These are phyloP conservation scores for Geotrypetes seraphini DNA, from an alignment of 2,797 vertebrate species.

Conservation along the genomic window DNA sequence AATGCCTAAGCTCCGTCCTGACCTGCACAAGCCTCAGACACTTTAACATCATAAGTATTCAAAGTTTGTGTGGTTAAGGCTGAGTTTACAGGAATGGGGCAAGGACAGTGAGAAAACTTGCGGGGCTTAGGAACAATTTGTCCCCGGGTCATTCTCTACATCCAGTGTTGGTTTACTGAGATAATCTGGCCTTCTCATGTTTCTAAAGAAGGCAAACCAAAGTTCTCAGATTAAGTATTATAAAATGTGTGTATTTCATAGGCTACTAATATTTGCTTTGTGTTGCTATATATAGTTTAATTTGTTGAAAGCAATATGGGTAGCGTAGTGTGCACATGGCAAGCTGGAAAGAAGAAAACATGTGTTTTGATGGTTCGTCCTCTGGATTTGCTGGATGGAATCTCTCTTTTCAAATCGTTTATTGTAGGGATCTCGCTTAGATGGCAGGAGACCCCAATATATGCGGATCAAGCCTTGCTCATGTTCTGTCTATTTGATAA, in stretches of 20 bases:
- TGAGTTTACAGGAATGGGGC: no score
- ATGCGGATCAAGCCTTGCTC: not conserved
- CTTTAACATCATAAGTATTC: no score
- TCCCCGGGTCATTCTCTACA: no score
- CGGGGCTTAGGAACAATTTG: no score
- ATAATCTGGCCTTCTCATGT: constrained; percentile 2
- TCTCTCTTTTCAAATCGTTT: no score
- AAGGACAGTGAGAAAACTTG: no score
- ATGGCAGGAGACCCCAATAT: not conserved
- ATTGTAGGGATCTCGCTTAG: no score
- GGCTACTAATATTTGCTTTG: constrained; percentile 46
- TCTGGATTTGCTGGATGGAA: not conserved
- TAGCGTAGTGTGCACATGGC: no score
- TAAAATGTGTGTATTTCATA: constrained; percentile 16
- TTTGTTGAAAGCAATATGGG: constrained; percentile 19
- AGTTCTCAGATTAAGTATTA: constrained; percentile 44
- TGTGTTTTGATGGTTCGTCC: not conserved
- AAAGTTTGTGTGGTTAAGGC: no score
- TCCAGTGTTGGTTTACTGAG: not conserved
- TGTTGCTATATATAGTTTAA: constrained; percentile 33
- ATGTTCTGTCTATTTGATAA: no score
- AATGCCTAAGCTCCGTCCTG: no score
- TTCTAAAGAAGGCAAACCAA: constrained; percentile 20
- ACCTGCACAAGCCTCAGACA: no score
- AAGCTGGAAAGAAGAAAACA: constrained; percentile 1